Conservation (phyloP, 2,797 vertebrate species). For the Parauchenoglanis ngamensis region DNA sequence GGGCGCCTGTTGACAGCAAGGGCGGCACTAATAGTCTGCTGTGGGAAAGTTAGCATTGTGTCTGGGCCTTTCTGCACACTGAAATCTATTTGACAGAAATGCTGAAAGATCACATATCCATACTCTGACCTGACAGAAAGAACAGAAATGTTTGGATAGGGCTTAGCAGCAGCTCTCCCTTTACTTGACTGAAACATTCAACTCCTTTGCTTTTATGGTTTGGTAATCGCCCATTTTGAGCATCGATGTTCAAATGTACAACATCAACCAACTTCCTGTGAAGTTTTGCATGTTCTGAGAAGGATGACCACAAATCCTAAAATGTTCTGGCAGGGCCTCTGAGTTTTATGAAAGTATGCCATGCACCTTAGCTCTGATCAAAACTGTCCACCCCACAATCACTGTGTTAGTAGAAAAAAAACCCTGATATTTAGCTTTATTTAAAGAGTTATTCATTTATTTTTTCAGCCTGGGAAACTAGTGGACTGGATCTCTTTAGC, state of each 20-base stretch:
- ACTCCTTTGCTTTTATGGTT: slow-evolving; percentile 30
- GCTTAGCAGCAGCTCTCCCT: slow-evolving; percentile 13
- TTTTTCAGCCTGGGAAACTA: slow-evolving; percentile 31
- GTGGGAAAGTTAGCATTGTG: slow-evolving; percentile 65
- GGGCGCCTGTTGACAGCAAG: slow-evolving; percentile 70
- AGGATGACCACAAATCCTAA: neutral
- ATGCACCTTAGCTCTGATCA: neutral
- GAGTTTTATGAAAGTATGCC: neutral
- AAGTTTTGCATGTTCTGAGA: neutral
- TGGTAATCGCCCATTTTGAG: slow-evolving; percentile 1
- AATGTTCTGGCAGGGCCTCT: too few species aligned
- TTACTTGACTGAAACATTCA: slow-evolving; percentile 29
- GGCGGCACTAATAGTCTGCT: slow-evolving; percentile 62
- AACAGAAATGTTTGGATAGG: slow-evolving; percentile 54
- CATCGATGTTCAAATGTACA: neutral
- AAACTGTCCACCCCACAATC: neutral
- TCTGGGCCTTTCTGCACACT: slow-evolving; percentile 51
- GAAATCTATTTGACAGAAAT: slow-evolving; percentile 58
- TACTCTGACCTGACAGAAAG: slow-evolving; percentile 53
- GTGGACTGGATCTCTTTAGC: slow-evolving; percentile 9
- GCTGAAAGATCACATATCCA: slow-evolving; percentile 64
- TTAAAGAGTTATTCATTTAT: slow-evolving; percentile 8
- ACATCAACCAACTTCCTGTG: neutral
- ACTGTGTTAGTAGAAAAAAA: neutral
- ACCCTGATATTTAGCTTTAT: neutral